These are phyloP conservation scores for Origma solitaria DNA, from an alignment of 2,113 vertebrate species.

Conservation along the genomic window DNA sequence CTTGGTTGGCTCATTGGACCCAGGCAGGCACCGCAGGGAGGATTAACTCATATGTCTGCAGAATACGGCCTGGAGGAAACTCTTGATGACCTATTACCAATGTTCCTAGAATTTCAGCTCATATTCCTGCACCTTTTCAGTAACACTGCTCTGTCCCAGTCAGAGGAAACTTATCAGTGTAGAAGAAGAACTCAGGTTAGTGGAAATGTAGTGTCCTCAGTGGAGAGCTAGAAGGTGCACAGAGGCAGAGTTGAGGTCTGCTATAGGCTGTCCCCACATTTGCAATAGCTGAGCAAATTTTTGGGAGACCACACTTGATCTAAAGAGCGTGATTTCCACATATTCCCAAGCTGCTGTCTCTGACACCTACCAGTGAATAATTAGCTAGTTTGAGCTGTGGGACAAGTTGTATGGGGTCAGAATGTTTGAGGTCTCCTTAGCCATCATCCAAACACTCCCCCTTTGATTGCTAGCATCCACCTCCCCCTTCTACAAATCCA, in stretches of 20 bases:
- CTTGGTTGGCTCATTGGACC: neutral
- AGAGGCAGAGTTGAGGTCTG: neutral
- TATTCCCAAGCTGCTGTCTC: neutral
- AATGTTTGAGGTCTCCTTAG: neutral
- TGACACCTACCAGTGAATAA: neutral
- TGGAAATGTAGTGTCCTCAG: neutral
- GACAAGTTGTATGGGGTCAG: neutral
- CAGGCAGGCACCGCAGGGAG: neutral
- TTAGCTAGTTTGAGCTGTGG: neutral
- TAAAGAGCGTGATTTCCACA: neutral
- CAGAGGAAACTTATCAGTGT: neutral
- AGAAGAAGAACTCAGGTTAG: neutral
- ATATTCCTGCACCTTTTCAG: neutral
- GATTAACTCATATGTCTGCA: accelerated
- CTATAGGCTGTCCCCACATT: neutral
- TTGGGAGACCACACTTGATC: neutral
- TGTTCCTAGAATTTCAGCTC: neutral
- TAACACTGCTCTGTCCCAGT: neutral
- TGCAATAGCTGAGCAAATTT: neutral
- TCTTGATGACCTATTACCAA: neutral
- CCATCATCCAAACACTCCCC: neutral
- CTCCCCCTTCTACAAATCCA: neutral
- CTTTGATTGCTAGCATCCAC: neutral
- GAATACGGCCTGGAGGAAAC: neutral
- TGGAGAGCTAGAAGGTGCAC: neutral